Evolutionary conservation across 2,113 vertebrate genomes (phyloP).

Genomic region (Acanthochromis polyacanthus): DNA sequence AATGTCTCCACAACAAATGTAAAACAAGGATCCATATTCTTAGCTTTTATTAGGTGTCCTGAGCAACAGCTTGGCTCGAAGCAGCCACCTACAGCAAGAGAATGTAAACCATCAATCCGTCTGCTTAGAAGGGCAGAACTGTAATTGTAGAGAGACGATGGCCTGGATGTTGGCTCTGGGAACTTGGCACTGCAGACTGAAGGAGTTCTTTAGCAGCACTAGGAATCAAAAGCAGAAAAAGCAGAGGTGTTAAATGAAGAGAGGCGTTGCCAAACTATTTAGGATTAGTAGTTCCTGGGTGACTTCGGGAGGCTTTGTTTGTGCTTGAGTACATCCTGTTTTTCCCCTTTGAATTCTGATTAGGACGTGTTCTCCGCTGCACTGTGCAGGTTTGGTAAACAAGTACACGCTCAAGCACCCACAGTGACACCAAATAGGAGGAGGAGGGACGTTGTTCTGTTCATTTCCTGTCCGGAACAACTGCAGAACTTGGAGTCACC

Average conservation of each 20-base stretch:
- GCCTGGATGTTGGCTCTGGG: slow-evolving; percentile 2
- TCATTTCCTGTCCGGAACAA: slow-evolving; percentile 54
- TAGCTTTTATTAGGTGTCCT: slow-evolving; percentile 44
- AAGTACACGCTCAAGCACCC: slow-evolving; percentile 27
- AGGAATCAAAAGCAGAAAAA: slow-evolving; percentile 40
- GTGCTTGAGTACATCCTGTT: slow-evolving; percentile 35
- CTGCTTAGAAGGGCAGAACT: not conserved
- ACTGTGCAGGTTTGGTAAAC: slow-evolving; percentile 34
- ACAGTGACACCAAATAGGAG: not conserved
- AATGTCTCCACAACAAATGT: slow-evolving; percentile 20
- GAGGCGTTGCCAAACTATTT: slow-evolving; percentile 51
- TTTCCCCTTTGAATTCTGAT: slow-evolving; percentile 61
- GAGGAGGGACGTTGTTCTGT: slow-evolving; percentile 20
- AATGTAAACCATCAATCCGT: slow-evolving; percentile 45
- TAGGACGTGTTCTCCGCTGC: slow-evolving; percentile 44
- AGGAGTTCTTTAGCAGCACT: slow-evolving; percentile 8
- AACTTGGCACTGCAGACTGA: not conserved
- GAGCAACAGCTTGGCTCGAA: slow-evolving; percentile 21
- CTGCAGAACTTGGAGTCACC: slow-evolving; percentile 12
- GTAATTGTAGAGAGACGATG: not conserved
- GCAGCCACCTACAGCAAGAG: not conserved
- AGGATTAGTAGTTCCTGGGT: slow-evolving; percentile 59
- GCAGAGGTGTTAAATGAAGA: slow-evolving; percentile 34
- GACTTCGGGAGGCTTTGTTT: slow-evolving; percentile 62
- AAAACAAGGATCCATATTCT: slow-evolving; percentile 8